Evolutionary conservation across 2,113 vertebrate genomes (phyloP).

Genomic region (Chroicocephalus ridibundus): DNA sequence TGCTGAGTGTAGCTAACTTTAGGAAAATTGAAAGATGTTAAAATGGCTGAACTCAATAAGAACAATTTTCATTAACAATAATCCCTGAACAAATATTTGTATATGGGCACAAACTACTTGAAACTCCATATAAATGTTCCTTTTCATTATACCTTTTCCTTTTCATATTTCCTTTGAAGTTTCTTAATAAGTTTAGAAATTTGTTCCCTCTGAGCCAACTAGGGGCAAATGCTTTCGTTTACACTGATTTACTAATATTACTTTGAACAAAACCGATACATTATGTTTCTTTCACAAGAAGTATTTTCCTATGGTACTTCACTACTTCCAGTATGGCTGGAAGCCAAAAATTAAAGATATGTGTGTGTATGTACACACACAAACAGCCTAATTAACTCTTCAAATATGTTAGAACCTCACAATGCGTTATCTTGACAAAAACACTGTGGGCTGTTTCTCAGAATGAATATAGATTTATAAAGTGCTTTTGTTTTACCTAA

Average conservation of each 20-base stretch:
- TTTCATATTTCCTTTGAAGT: constrained; percentile 33
- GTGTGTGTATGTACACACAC: background rate
- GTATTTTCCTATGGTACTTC: background rate
- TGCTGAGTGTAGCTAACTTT: background rate
- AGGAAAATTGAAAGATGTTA: background rate
- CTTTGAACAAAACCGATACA: background rate
- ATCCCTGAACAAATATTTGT: constrained; percentile 33
- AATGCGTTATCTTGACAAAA: background rate
- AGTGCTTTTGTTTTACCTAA: background rate
- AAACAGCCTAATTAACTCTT: background rate
- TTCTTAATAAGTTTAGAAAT: constrained; percentile 17
- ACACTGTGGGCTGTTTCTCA: background rate
- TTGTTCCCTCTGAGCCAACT: background rate
- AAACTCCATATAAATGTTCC: background rate
- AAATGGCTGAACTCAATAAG: background rate
- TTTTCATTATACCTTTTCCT: constrained; percentile 18
- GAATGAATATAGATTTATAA: background rate
- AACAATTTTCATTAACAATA: constrained; percentile 24
- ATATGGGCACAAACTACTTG: background rate
- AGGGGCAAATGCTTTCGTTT: background rate
- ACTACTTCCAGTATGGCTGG: background rate
- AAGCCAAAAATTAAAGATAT: background rate
- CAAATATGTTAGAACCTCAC: background rate
- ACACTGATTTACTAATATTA: background rate
- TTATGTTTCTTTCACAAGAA: background rate